Evolutionary conservation across 2,888 invertebrate genomes (phyloP).

Genomic region (Schizaphis graminum): DNA sequence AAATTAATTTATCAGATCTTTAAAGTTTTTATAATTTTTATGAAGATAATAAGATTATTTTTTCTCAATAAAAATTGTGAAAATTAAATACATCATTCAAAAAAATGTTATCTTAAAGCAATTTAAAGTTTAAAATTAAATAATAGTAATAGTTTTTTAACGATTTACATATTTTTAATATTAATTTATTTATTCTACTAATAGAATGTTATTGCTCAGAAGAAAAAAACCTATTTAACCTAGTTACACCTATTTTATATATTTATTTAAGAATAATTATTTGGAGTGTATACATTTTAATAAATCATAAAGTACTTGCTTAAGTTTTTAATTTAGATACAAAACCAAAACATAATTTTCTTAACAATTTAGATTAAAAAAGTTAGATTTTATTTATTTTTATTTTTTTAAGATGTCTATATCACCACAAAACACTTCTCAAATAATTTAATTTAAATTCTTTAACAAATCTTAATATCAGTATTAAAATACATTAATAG

Average conservation of each 20-base stretch:
- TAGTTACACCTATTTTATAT: too few relatives aligned
- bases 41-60: not conserved
- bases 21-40: not conserved
- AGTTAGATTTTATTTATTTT: not conserved
- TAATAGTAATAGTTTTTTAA: not conserved
- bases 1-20: not conserved
- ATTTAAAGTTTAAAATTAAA: not conserved
- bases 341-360: too few relatives aligned
- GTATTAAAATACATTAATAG: too few relatives aligned
- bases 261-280: too few relatives aligned
- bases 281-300: too few relatives aligned
- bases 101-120: not conserved
- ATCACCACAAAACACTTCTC: not conserved
- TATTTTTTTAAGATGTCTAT: not conserved
- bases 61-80: not conserved
- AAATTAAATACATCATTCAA: not conserved
- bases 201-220: not conserved
- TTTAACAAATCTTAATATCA: not conserved
- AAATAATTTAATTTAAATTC: not conserved
- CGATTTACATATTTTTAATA: not conserved
- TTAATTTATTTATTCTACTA: not conserved
- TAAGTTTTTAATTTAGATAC: too few relatives aligned
- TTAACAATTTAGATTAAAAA: not conserved
- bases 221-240: not conserved
- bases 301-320: too few relatives aligned